Evolutionary conservation across 2,797 vertebrate species (phyloP).

Genomic region (Fistularia commersonii): DNA sequence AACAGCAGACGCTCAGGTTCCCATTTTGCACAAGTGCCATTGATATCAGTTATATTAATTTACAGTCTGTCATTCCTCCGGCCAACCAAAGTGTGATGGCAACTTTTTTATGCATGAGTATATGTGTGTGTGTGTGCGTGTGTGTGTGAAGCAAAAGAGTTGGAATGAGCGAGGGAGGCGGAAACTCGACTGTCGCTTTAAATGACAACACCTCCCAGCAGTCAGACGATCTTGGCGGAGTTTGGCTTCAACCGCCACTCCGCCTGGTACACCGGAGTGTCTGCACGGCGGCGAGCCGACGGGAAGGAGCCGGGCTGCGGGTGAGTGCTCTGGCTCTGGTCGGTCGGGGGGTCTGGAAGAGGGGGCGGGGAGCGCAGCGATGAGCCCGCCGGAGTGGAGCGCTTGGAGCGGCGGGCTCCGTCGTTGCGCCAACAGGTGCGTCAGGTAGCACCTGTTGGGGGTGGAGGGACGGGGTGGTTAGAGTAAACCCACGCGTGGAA

Average conservation of each 20-base stretch:
- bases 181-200: conserved; percentile 74
- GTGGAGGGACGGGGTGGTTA: conserved; percentile 4
- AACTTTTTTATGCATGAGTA: too few relatives aligned
- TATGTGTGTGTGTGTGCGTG: too few relatives aligned
- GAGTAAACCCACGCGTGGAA: neutral
- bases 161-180: neutral
- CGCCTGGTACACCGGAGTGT: conserved; percentile 28
- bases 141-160: too few relatives aligned
- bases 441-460: conserved; percentile 70
- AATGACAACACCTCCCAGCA: conserved; percentile 61
- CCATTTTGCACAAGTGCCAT: too few relatives aligned
- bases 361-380: neutral
- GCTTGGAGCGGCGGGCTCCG: neutral
- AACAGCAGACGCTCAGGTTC: too few relatives aligned
- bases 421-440: conserved; percentile 61
- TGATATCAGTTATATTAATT: too few relatives aligned
- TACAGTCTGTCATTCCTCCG: too few relatives aligned
- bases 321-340: too few relatives aligned
- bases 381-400: neutral
- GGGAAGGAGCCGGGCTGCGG: neutral
- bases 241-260: conserved; percentile 52
- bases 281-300: neutral
- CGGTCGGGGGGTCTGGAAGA: neutral
- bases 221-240: conserved; percentile 44
- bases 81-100: too few relatives aligned